Conservation (phyloP, 2,888 invertebrate genomes). For the Aphidoletes aphidimyza region DNA sequence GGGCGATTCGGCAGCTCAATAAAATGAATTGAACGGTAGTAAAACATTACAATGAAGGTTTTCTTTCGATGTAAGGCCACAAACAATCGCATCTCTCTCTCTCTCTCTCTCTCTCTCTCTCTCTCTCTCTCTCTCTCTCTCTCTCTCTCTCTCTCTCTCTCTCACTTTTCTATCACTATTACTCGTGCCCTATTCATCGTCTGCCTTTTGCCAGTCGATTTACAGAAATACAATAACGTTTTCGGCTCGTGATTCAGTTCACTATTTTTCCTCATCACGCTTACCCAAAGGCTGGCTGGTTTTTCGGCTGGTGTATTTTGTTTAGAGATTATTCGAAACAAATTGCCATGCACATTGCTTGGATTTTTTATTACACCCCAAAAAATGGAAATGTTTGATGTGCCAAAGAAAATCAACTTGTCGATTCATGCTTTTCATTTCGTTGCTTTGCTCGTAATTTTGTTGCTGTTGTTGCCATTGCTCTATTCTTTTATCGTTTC, state of each 20-base stretch:
- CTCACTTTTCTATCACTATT: no score
- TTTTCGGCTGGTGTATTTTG: neutral
- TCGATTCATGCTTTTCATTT: neutral
- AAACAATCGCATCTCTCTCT: neutral
- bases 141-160: no score
- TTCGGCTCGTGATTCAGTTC: neutral
- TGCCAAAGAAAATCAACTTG: slow-evolving; percentile 7
- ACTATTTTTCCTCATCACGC: neutral
- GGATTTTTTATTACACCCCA: slow-evolving; percentile 25
- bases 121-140: no score
- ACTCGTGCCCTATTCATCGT: no score
- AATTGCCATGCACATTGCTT: neutral
- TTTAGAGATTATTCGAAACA: slow-evolving; percentile 18
- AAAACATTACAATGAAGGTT: slow-evolving; percentile 33
- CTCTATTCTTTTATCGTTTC: no score
- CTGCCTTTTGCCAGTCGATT: neutral
- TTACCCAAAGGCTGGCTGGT: neutral
- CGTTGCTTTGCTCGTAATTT: no score
- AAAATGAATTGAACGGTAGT: neutral
- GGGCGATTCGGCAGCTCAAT: neutral
- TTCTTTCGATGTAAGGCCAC: neutral
- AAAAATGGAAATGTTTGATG: slow-evolving; percentile 26
- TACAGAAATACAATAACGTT: neutral
- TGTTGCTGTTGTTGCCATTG: no score
- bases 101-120: neutral